phyloP scores from a whole-genome alignment of 2,113 vertebrate genomes.

The Alexandromys fortis region DNA sequence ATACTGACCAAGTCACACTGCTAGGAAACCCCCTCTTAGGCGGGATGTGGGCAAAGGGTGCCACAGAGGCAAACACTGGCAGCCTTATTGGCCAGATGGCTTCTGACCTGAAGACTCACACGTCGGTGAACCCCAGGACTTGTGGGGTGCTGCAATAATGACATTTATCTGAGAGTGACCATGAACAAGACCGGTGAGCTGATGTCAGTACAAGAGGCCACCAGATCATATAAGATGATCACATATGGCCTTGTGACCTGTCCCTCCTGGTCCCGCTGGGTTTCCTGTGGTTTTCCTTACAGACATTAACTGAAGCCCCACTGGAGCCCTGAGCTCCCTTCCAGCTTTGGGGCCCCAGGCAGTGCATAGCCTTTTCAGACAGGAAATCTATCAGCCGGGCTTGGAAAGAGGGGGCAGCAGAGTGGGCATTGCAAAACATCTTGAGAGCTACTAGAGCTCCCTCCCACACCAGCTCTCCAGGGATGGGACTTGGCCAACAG shows the following conservation, averaged over 20 bases:
- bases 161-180: not conserved
- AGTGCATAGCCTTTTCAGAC: not conserved
- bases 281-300: not conserved
- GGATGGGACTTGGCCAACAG: not conserved
- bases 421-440: not conserved
- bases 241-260: not conserved
- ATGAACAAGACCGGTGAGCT: not conserved
- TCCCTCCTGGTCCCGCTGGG: not conserved
- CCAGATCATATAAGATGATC: not conserved
- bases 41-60: not conserved
- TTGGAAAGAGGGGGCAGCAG: not conserved
- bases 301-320: not conserved
- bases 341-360: not conserved
- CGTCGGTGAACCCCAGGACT: not conserved
- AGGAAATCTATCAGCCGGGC: not conserved
- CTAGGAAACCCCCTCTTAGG: constrained; percentile 59
- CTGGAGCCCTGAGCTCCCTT: not conserved
- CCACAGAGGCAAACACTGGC: not conserved
- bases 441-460: not conserved
- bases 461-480: not conserved
- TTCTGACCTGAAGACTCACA: not conserved
- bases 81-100: not conserved
- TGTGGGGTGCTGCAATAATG: not conserved
- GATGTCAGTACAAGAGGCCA: not conserved
- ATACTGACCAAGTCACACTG: not conserved